phyloP scores from a whole-genome alignment of 2,797 vertebrate genomes.

The Sebastes variabilis region DNA sequence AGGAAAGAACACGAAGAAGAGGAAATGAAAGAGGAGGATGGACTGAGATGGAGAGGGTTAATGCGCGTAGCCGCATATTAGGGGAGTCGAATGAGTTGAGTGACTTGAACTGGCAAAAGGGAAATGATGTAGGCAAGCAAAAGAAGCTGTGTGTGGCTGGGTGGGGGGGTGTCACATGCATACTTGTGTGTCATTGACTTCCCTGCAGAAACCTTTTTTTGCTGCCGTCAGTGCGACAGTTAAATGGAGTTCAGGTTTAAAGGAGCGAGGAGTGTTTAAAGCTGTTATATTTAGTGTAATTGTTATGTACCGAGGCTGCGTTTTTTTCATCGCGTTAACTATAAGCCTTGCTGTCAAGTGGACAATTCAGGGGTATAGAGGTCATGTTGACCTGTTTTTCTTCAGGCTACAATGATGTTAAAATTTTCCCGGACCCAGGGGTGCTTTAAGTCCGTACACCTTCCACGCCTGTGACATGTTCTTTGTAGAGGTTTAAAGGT shows the following conservation, averaged over 20 bases:
- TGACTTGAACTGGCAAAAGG: conserved; percentile 20
- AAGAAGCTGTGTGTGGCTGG: conserved; percentile 14
- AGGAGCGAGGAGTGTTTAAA: conserved; percentile 65
- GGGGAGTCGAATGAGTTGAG: conserved; percentile 25
- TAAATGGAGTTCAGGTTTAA: conserved; percentile 66
- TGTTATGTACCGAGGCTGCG: conserved; percentile 46
- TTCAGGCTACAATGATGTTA: conserved; percentile 28
- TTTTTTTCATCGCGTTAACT: conserved; percentile 61
- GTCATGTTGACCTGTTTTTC: conserved; percentile 58
- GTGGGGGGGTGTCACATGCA: conserved; percentile 7
- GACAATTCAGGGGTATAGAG: conserved; percentile 39
- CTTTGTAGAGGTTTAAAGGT: conserved; percentile 29
- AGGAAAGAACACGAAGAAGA: background rate
- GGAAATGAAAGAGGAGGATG: conserved; percentile 1
- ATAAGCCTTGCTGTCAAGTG: conserved; percentile 48
- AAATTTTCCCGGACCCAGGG: conserved; percentile 14
- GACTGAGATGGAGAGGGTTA: conserved; percentile 7
- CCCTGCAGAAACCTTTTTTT: conserved; percentile 51
- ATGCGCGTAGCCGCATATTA: conserved; percentile 28
- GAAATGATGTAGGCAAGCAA: conserved; percentile 50
- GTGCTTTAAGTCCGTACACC: conserved; percentile 19
- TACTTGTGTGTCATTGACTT: conserved; percentile 38
- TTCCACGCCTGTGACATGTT: conserved; percentile 14
- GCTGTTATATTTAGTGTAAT: conserved; percentile 60
- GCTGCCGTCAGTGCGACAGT: conserved; percentile 54